These are phyloP conservation scores for Aphaenogaster rudis DNA, from an alignment of 1,140 invertebrate species.

Conservation along the genomic window DNA sequence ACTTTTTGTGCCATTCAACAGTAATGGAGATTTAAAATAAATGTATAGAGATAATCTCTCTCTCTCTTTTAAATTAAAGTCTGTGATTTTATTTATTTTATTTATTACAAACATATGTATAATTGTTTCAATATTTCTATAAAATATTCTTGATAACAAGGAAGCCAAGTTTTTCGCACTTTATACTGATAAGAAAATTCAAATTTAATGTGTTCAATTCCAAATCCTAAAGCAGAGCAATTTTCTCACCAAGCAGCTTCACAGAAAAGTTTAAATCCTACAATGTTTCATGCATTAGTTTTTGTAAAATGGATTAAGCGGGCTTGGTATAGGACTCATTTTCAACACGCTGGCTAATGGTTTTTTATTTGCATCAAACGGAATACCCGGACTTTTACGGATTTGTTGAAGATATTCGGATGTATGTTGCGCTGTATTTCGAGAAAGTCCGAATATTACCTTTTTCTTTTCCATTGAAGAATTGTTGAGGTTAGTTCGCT, in stretches of 20 bases:
- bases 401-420: slow-evolving; percentile 91
- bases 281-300: slow-evolving; percentile 65
- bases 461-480: slow-evolving; percentile 81
- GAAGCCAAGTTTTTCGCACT: slow-evolving; percentile 37
- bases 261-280: neutral
- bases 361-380: slow-evolving; percentile 90
- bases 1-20: neutral
- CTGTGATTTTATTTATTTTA: slow-evolving; percentile 43
- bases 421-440: slow-evolving; percentile 90
- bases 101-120: slow-evolving; percentile 46
- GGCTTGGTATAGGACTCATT: slow-evolving; percentile 89
- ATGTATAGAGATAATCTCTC: neutral
- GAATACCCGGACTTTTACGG: slow-evolving; percentile 90
- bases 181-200: neutral
- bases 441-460: slow-evolving; percentile 90
- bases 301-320: slow-evolving; percentile 92
- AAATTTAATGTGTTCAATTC: neutral
- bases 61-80: neutral
- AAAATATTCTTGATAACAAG: slow-evolving; percentile 5
- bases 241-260: neutral
- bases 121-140: slow-evolving; percentile 1
- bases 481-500: slow-evolving; percentile 30
- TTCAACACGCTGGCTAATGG: slow-evolving; percentile 91
- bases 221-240: neutral
- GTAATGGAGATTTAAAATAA: slow-evolving; percentile 24